Evolutionary conservation across 2,888 invertebrate genomes (phyloP).

Genomic region (Microctonus brassicae): DNA sequence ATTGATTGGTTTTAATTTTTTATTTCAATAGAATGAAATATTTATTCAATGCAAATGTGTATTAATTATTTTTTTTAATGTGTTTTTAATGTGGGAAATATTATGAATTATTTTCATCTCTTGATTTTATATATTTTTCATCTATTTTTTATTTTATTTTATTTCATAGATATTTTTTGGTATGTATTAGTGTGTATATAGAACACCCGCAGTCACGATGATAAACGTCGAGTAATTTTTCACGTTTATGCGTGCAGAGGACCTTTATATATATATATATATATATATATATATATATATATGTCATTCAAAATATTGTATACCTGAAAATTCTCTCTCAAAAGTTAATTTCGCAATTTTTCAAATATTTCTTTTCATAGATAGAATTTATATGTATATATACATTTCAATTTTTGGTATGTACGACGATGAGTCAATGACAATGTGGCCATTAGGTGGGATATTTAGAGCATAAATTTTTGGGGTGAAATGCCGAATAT

Average conservation of each 20-base stretch:
- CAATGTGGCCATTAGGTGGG: neutral
- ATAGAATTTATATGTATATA: neutral
- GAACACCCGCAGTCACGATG: slow-evolving; percentile 51
- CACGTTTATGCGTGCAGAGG: slow-evolving; percentile 42
- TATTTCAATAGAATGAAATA: too few species aligned
- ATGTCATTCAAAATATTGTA: slow-evolving; percentile 50
- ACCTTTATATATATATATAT: slow-evolving; percentile 43
- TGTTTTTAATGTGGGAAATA: too few species aligned
- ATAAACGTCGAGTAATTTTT: slow-evolving; percentile 63
- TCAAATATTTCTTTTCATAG: neutral
- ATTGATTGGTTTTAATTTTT: too few species aligned
- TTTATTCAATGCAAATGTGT: too few species aligned
- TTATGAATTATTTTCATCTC: too few species aligned
- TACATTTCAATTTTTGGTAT: neutral
- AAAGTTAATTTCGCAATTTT: slow-evolving; percentile 14
- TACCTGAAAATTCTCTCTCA: slow-evolving; percentile 2
- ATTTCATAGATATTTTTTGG: slow-evolving; percentile 30
- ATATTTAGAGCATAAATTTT: neutral
- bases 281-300: too few species aligned
- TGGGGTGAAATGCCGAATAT: neutral
- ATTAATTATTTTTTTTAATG: too few species aligned
- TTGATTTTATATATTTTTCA: too few species aligned
- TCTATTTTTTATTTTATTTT: slow-evolving; percentile 30
- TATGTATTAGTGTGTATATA: slow-evolving; percentile 8
- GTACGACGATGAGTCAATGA: neutral